A percentile compares a stretch with the other conserved stretches of the same genome.
Conservation (phyloP, 2,797 vertebrate genomes). For the Gallinago solitaria region DNA sequence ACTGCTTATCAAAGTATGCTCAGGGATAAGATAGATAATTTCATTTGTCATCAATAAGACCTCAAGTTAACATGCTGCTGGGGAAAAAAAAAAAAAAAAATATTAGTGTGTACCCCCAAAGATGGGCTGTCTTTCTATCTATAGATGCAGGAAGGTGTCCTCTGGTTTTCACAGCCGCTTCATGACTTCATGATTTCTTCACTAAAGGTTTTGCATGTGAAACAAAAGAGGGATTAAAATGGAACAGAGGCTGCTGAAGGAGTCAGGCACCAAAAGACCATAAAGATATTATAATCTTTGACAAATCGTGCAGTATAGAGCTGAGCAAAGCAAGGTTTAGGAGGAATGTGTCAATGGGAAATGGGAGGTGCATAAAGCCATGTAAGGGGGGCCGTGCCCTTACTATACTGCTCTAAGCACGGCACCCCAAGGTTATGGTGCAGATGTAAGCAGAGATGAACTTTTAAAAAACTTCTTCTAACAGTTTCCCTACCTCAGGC, state of each 20-base stretch:
- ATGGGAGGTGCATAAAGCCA: neutral
- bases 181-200: neutral
- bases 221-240: neutral
- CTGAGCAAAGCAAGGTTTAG: neutral
- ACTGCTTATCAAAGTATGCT: neutral
- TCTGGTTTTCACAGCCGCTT: neutral
- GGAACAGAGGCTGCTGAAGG: neutral
- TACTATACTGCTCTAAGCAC: neutral
- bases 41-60: neutral
- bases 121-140: neutral
- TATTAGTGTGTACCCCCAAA: neutral
- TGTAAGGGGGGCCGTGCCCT: accelerated
- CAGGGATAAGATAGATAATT: neutral
- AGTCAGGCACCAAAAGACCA: neutral
- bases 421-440: accelerated
- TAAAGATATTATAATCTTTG: neutral
- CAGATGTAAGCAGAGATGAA: neutral
- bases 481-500: neutral
- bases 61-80: neutral
- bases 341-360: neutral
- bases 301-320: neutral
- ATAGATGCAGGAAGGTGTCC: neutral
- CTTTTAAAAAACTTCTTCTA: neutral
- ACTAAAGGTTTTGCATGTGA: neutral
- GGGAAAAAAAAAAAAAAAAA: neutral